Conservation (phyloP, 2,797 vertebrate species). For the Neoniphon sammara region DNA sequence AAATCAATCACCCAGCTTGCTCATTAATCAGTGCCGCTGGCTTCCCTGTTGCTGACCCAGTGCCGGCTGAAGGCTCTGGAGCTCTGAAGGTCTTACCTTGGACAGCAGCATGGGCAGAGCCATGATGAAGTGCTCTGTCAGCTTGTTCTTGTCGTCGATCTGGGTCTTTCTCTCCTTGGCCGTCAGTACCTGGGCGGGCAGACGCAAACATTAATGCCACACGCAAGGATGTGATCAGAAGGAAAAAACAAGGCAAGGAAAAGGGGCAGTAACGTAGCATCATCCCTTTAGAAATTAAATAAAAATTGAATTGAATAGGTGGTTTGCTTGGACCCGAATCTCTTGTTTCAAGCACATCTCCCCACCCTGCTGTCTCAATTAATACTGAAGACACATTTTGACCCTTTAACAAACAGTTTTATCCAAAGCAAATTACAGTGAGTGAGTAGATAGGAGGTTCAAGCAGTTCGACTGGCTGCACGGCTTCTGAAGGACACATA, state of each 20-base stretch:
- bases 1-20: constrained; percentile 20
- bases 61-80: constrained; percentile 16
- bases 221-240: neutral
- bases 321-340: too few species aligned
- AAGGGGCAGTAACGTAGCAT: neutral
- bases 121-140: constrained; percentile 99
- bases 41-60: neutral
- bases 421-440: too few species aligned
- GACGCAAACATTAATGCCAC: neutral
- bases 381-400: too few species aligned
- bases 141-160: constrained; percentile 98
- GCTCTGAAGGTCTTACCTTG: constrained; percentile 85
- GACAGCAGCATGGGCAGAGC: constrained; percentile 97
- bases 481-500: too few species aligned
- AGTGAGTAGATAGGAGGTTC: too few species aligned
- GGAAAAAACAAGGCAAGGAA: neutral
- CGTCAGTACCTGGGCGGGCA: constrained; percentile 90
- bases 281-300: too few species aligned
- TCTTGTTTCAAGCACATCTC: too few species aligned
- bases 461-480: too few species aligned
- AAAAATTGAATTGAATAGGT: too few species aligned
- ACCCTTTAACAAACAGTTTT: too few species aligned
- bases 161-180: constrained; percentile 99
- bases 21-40: constrained; percentile 35
- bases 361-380: too few species aligned